Conservation (phyloP, 1,140 invertebrate genomes). For the Bicyclus anynana region DNA sequence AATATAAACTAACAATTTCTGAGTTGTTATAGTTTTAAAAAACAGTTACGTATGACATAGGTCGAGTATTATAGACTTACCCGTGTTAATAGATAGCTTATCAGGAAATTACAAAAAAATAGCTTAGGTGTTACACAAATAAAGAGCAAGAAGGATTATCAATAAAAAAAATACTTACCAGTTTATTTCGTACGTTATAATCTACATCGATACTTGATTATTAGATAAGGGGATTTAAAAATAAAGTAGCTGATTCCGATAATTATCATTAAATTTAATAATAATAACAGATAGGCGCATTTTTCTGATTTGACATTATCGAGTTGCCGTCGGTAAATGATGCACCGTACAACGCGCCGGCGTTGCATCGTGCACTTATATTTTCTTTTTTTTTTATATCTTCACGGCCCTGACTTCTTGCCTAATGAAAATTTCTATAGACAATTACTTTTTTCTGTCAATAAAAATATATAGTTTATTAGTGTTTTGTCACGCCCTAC, state of each 20-base stretch:
- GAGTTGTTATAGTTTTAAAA: too few species aligned
- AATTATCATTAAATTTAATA: constrained; percentile 20
- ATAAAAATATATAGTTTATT: too few species aligned
- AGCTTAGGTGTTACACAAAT: not conserved
- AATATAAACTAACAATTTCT: too few species aligned
- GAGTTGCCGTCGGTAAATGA: constrained; percentile 17
- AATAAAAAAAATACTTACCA: not conserved
- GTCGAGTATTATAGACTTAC: not conserved
- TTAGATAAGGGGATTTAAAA: constrained; percentile 19
- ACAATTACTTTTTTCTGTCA: too few species aligned
- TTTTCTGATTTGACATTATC: constrained; percentile 7
- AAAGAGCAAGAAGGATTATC: not conserved
- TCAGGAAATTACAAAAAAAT: constrained; percentile 7
- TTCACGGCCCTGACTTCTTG: not conserved
- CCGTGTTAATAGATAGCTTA: not conserved
- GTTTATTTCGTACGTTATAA: constrained; percentile 15
- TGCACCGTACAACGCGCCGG: not conserved
- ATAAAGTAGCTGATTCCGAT: constrained; percentile 17
- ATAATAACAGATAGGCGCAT: constrained; percentile 6
- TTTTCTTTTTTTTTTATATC: not conserved
- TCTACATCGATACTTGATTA: constrained; percentile 2
- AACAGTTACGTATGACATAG: too few species aligned
- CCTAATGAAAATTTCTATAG: not conserved
- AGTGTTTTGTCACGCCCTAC: too few species aligned
- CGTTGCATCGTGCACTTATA: not conserved